phyloP scores from a whole-genome alignment of 1,140 invertebrate genomes.

The Trypoxylus dichotomus region DNA sequence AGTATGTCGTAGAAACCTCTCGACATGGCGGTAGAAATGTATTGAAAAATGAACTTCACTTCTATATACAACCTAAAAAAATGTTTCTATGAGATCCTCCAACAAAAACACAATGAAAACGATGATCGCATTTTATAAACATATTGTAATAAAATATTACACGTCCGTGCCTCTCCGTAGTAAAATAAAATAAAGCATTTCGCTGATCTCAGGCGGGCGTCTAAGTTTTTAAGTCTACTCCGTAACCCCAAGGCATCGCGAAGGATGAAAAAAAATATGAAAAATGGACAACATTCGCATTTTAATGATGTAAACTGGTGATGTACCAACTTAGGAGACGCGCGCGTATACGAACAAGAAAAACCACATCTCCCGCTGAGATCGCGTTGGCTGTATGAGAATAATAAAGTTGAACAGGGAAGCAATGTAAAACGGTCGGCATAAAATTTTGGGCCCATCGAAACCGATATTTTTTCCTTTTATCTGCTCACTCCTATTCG shows the following conservation, averaged over 20 bases:
- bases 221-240: conserved; percentile 41
- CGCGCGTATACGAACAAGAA: conserved; percentile 15
- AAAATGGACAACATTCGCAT: conserved; percentile 44
- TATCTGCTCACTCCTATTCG: background rate
- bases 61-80: no score
- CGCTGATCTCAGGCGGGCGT: conserved; percentile 29
- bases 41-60: no score
- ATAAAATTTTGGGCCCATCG: conserved; percentile 38
- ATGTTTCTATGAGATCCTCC: no score
- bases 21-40: no score
- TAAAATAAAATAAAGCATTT: conserved; percentile 38
- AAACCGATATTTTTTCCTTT: conserved; percentile 30
- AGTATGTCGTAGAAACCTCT: no score
- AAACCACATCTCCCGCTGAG: conserved; percentile 26
- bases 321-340: conserved; percentile 35
- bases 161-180: background rate
- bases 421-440: conserved; percentile 32
- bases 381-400: conserved; percentile 3
- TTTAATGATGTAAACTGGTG: conserved; percentile 40
- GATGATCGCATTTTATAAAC: background rate
- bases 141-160: conserved; percentile 19
- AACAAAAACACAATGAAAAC: background rate
- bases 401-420: conserved; percentile 41
- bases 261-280: conserved; percentile 36
- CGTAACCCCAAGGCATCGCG: background rate